These are phyloP conservation scores for Babyrousa celebensis DNA, from an alignment of 2,797 vertebrate genomes.

Conservation along the genomic window DNA sequence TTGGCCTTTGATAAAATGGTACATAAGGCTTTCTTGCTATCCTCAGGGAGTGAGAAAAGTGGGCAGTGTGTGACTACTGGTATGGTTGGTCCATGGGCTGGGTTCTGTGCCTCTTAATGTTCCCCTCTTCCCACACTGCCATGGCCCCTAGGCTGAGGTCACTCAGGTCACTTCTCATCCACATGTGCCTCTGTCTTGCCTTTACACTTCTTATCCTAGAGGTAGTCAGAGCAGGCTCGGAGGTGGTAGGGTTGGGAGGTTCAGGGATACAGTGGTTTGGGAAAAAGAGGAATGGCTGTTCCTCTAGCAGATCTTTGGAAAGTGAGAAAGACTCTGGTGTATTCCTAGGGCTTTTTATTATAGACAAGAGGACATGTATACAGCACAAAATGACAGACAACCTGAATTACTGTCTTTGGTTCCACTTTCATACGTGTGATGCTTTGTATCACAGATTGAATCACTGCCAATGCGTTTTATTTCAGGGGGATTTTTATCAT, in stretches of 20 bases:
- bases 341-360: constrained; percentile 23
- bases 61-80: neutral
- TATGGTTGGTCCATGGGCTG: neutral
- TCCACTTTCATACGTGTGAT: neutral
- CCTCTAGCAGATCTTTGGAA: neutral
- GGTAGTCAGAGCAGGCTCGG: neutral
- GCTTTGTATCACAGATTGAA: neutral
- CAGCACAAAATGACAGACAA: neutral
- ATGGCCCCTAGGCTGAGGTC: neutral
- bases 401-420: constrained; percentile 37
- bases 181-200: neutral
- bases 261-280: neutral
- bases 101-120: neutral
- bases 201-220: neutral
- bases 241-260: neutral
- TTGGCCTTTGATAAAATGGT: constrained; percentile 57
- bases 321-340: neutral
- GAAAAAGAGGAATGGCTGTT: constrained; percentile 22
- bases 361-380: neutral
- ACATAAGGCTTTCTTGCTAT: neutral
- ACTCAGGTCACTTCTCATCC: neutral
- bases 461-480: neutral
- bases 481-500: neutral
- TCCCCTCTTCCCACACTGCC: neutral
- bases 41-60: neutral